A percentile compares a stretch with the other conserved stretches of the same genome.
phyloP scores from a whole-genome alignment of 2,113 vertebrate genomes.

The Lontra canadensis region DNA sequence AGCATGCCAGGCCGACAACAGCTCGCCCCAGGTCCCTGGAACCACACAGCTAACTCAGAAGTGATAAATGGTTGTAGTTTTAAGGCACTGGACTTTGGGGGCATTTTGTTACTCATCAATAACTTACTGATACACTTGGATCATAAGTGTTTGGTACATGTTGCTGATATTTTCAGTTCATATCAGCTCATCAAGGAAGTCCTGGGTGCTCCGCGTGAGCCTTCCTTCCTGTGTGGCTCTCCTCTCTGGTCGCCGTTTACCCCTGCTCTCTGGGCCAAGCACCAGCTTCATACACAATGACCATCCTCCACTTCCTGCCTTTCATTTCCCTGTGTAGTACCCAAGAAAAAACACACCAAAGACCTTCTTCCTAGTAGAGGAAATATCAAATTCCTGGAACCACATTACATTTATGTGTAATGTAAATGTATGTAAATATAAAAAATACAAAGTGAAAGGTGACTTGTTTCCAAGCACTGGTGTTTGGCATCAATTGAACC shows the following conservation, averaged over 20 bases:
- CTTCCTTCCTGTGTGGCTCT: rapidly evolving
- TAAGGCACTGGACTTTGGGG: background rate
- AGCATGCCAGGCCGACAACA: background rate
- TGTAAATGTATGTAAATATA: too few species aligned
- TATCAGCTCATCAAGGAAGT: background rate
- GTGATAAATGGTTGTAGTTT: background rate
- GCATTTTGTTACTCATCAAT: background rate
- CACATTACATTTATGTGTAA: too few species aligned
- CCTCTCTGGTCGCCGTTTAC: background rate
- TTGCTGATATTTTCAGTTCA: background rate
- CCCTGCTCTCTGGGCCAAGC: background rate
- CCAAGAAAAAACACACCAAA: background rate
- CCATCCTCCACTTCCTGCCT: background rate
- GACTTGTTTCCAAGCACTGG: background rate
- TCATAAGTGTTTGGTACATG: background rate
- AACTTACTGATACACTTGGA: background rate
- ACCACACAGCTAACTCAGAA: background rate
- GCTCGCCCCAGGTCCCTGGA: background rate
- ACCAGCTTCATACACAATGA: background rate
- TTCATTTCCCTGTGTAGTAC: background rate
- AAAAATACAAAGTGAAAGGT: background rate
- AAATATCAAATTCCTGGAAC: background rate
- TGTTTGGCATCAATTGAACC: background rate
- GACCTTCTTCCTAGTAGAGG: background rate
- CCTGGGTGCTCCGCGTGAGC: rapidly evolving